phyloP scores from a whole-genome alignment of 2,888 invertebrate genomes.

The Mantis religiosa region DNA sequence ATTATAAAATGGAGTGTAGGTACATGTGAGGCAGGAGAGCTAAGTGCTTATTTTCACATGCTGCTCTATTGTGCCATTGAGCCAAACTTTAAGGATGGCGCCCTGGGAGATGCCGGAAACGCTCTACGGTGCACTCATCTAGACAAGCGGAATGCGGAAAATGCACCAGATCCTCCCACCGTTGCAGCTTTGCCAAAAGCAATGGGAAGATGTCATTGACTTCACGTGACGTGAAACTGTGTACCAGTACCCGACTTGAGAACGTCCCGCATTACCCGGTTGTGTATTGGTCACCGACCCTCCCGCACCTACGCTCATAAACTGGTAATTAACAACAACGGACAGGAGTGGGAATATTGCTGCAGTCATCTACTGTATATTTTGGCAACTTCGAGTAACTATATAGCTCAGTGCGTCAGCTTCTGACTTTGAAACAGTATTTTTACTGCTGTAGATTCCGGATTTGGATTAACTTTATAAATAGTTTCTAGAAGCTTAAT shows the following conservation, averaged over 20 bases:
- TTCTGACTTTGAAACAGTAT: too few relatives aligned
- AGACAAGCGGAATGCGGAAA: neutral
- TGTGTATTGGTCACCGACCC: constrained; percentile 8
- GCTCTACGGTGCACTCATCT: neutral
- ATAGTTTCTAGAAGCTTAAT: too few relatives aligned
- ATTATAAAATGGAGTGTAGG: too few relatives aligned
- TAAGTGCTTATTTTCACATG: too few relatives aligned
- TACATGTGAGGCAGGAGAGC: too few relatives aligned
- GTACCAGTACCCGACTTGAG: neutral
- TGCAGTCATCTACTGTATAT: too few relatives aligned
- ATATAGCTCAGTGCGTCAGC: too few relatives aligned
- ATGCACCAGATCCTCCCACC: neutral
- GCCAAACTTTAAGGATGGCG: too few relatives aligned
- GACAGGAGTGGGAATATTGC: neutral
- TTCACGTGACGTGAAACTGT: neutral
- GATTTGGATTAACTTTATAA: too few relatives aligned
- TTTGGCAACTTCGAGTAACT: too few relatives aligned
- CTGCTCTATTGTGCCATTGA: too few relatives aligned
- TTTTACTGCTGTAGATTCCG: too few relatives aligned
- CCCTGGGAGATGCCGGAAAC: neutral
- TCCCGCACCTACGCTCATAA: neutral
- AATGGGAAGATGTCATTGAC: neutral
- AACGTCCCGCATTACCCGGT: neutral
- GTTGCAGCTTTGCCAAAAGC: neutral
- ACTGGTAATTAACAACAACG: neutral